These are phyloP conservation scores for Leuctra nigra DNA, from an alignment of 2,888 invertebrate genomes.

Conservation along the genomic window DNA sequence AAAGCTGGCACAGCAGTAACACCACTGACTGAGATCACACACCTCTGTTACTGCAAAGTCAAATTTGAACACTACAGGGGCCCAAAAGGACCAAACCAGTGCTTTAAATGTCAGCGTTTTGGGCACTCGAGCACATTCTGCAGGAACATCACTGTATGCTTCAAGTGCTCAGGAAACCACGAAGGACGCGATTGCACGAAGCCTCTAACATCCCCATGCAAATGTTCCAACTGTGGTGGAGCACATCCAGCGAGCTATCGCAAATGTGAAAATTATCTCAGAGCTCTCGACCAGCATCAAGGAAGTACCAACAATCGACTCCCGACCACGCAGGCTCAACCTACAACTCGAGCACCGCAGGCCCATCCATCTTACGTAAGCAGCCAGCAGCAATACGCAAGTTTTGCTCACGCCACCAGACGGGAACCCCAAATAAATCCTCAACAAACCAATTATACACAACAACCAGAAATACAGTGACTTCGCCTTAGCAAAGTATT, in stretches of 20 bases:
- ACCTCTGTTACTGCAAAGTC: neutral
- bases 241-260: neutral
- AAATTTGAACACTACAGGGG: neutral
- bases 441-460: no score
- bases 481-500: no score
- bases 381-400: no score
- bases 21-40: neutral
- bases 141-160: neutral
- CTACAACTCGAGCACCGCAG: no score
- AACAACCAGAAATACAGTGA: no score
- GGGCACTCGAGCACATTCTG: neutral
- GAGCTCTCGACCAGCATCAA: no score
- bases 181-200: neutral
- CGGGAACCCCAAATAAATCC: no score
- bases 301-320: no score
- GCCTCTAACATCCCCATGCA: neutral
- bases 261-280: neutral
- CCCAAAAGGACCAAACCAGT: neutral
- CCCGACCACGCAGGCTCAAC: no score
- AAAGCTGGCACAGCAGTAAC: no score
- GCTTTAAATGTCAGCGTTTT: neutral
- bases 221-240: neutral
- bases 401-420: no score
- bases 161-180: neutral
- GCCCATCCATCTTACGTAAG: no score